Base-by-base conservation (phyloP, 2,113 vertebrate genomes). In the Sebastes fasciatus region DNA sequence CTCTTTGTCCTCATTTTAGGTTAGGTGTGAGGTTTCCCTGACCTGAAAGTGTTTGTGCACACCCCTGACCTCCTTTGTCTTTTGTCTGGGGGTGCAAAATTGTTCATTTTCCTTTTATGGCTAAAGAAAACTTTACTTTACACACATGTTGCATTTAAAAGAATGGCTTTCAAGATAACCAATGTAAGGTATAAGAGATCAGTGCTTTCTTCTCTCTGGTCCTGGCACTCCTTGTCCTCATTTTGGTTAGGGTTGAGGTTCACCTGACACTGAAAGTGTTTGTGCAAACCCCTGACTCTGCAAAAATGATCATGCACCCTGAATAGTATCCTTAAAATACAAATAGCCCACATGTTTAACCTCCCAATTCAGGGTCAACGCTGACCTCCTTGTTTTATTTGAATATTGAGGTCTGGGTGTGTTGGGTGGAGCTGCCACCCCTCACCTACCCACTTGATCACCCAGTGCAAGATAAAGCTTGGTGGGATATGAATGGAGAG, bases 351-450 rank as follows among this genome's bases (percentile, higher is more conserved):
- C 55, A 43, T 45, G n/a, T 14, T 19, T 11, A 71, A 57, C 26
- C 34, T 43, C n/a, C n/a, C 7, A 68, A 17, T 7, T 51, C 26
- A 11, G 5, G 12, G 1, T 19, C 2, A 46, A 54, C 7, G 0
- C 34, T 48, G 61, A 62, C 64, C 61, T 76, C 52, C 17, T 34
- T 34, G 40, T 57, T 52, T 74, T 26, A 6, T 6, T 49, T 51
- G 19, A 65, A 61, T 49, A 4, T 62, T 10, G 34, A 67, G 52
- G 19, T 45, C n/a, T 67, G 52, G 48, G 8, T 63, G 19, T 74
- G 11, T 8, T 10, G 70, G 51, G 34, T 88, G 61, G 68, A 84
- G 69, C 72, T 58, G n/a, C 23, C 21, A 45, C 74, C 84, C 52
- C 26, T n/a, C 58, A 62, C 43, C 52, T 68, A 74, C 12, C 4